These are phyloP conservation scores for Sus cebifrons DNA, from an alignment of 2,797 vertebrate genomes.

Conservation along the genomic window DNA sequence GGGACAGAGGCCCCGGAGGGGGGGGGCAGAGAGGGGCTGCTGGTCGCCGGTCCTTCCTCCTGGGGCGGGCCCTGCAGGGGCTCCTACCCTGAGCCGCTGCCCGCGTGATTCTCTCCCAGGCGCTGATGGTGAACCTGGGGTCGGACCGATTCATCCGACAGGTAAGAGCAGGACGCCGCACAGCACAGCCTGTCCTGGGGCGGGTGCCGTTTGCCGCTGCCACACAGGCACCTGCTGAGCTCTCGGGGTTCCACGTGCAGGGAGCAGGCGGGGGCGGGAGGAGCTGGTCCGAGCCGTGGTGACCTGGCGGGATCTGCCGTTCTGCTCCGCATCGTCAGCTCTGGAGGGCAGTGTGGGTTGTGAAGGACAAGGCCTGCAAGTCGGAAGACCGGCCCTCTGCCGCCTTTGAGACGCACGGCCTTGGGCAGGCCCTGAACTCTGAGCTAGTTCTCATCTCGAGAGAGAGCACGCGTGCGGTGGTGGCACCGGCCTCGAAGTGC, in stretches of 20 bases:
- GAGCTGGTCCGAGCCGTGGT: background rate
- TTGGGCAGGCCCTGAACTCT: background rate
- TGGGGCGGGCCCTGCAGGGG: conserved; percentile 1
- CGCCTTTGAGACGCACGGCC: background rate
- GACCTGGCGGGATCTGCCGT: conserved; percentile 2
- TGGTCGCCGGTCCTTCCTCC: conserved; percentile 15
- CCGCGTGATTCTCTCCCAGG: conserved; percentile 90
- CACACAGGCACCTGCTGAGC: background rate
- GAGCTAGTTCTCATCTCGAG: conserved; percentile 68
- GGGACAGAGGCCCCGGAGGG: background rate
- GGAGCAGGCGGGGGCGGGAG: background rate
- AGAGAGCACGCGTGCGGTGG: background rate
- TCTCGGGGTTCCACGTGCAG: background rate
- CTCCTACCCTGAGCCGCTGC: conserved; percentile 16
- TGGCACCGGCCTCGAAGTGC: background rate
- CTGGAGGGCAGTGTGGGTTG: background rate
- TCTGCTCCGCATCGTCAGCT: background rate
- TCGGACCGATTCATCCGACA: conserved; percentile 98
- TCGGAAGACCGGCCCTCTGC: background rate
- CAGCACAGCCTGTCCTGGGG: background rate
- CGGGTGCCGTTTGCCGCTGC: no score
- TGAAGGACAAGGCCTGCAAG: background rate
- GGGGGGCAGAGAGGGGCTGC: background rate
- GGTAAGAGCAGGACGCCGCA: conserved; percentile 89
- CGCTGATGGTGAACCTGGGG: conserved; percentile 98